Conservation (phyloP, 92 coral and sea anemone genomes). For the Palythoa caribaeorum region DNA sequence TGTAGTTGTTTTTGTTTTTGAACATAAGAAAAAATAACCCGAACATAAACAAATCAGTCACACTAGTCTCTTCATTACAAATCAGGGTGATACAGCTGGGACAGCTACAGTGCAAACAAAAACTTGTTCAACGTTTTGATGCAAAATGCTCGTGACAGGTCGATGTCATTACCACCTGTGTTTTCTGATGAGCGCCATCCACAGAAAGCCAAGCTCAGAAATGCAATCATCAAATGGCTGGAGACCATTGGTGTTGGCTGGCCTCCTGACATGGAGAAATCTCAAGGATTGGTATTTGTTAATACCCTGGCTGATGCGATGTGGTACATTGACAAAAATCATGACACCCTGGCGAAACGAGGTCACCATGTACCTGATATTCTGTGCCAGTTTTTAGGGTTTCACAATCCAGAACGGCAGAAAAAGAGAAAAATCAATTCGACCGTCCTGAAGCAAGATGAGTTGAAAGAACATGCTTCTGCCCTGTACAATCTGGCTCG, state of each 20-base stretch:
- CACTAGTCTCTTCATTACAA: no score
- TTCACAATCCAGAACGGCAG: conserved; percentile 46
- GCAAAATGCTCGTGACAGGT: conserved; percentile 17
- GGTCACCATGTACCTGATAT: conserved; percentile 36
- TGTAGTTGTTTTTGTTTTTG: no score
- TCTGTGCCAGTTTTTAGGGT: conserved; percentile 30
- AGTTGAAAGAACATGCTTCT: conserved; percentile 48
- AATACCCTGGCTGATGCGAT: conserved; percentile 50
- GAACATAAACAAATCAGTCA: no score
- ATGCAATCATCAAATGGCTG: conserved; percentile 52
- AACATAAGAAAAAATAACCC: no score
- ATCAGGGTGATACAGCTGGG: no score
- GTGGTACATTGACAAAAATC: conserved; percentile 57
- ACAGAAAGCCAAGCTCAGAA: conserved; percentile 36
- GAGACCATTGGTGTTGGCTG: conserved; percentile 41
- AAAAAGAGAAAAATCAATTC: conserved; percentile 51
- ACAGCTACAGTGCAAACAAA: no score
- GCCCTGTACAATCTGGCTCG: conserved; percentile 49
- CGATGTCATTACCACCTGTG: conserved; percentile 51
- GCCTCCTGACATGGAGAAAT: conserved; percentile 38
- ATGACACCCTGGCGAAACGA: conserved; percentile 39
- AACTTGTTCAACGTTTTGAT: no score
- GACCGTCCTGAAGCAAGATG: conserved; percentile 43
- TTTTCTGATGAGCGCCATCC: conserved; percentile 46
- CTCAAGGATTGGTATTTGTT: conserved; percentile 41